Conservation (phyloP, 2,797 vertebrate genomes). For the Malacoraja senta region DNA sequence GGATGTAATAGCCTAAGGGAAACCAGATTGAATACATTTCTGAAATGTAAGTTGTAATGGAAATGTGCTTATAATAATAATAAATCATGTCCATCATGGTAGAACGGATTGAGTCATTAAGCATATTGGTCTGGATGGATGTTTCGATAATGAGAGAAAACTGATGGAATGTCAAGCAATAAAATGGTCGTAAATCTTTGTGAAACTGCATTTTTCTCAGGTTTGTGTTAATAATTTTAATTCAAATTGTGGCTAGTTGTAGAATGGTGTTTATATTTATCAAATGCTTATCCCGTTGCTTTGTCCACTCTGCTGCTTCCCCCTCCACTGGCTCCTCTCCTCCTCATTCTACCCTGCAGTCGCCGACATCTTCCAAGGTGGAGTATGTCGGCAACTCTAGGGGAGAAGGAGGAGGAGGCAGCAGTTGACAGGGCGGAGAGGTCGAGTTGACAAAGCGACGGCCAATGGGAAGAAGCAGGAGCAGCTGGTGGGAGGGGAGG, state of each 20-base stretch:
- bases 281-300: background rate
- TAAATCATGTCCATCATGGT: conserved; percentile 31
- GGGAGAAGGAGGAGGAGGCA: no score
- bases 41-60: conserved; percentile 36
- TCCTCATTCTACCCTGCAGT: no score
- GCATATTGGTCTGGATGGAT: conserved; percentile 19
- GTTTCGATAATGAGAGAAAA: conserved; percentile 29
- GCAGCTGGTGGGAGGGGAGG: no score
- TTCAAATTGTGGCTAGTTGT: background rate
- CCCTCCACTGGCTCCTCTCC: no score
- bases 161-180: conserved; percentile 24
- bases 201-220: conserved; percentile 18
- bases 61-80: conserved; percentile 33
- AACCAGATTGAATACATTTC: conserved; percentile 33
- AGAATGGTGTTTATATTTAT: background rate
- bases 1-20: conserved; percentile 30
- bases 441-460: no score
- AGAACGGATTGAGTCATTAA: conserved; percentile 36
- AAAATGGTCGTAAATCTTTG: background rate
- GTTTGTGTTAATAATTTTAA: conserved; percentile 10
- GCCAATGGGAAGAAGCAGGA: no score
- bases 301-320: no score
- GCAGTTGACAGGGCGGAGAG: no score
- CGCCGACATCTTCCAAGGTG: no score
- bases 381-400: no score